Base-by-base conservation (phyloP, 2,113 vertebrate genomes). In the Urocynchramus pylzowi region DNA sequence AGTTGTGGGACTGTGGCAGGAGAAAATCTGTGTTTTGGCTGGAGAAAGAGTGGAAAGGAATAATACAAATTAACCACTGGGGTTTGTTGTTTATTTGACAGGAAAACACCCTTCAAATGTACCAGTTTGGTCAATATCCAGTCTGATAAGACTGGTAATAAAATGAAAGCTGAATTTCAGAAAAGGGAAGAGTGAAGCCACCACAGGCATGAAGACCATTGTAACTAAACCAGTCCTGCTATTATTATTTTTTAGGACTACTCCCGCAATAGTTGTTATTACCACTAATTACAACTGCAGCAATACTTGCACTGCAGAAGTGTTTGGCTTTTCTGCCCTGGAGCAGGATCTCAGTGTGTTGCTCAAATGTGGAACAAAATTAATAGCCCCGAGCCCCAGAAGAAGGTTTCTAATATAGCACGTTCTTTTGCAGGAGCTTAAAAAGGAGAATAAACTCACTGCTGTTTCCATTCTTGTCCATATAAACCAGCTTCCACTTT, bases 11-110 rank as follows among this genome's bases (percentile, higher is more conserved):
- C 87, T 84, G 82, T 0, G 13, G 71, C 90, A 92, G 73, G 59
- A 93, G 64, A 45, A 88, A 94, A 96, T 84, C 88, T 86, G 56
- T 69, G 64, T 90, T 96, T 95, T 93, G 90, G 90, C 95, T 80
- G 23, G 33, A 83, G 79, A 88, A 76, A 82, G 41, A 89, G 45
- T 18, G 13, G 74, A 77, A 59, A 80, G 47, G 50, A 96, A 94
- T 86, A 94, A 87, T 37, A 83, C 27, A 79, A 88, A 91, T 61
- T 82, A 90, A 91, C 74, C 78, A 65, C 65, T 44, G 78, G 17
- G 45, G 3, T 5, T 23, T 35, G 52, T 73, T 79, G 56, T 90
- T 91, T 90, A 54, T 91, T 91, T 79, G 82, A 64, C 70, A 95
- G 82, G 70, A 89, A 94, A 93, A 78, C 85, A 71, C 37, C 84